These are phyloP conservation scores for Dendropsophus ebraccatus DNA, from an alignment of 2,113 vertebrate species.

Conservation along the genomic window DNA sequence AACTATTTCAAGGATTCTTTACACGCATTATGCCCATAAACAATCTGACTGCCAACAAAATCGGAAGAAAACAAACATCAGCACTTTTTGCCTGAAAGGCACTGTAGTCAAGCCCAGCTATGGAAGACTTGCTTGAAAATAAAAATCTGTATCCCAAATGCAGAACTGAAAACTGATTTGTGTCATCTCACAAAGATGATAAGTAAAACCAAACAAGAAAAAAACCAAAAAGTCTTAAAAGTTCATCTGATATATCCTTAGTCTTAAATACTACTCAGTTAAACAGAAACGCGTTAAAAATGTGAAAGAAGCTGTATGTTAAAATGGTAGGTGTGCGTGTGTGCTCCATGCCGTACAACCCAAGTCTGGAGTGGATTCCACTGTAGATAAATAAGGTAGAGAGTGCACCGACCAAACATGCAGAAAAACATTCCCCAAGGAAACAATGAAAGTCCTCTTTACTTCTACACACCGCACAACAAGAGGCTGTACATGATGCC, in stretches of 20 bases:
- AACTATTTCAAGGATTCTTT: background rate
- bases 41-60: background rate
- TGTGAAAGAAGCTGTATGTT: constrained; percentile 67
- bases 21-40: background rate
- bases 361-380: constrained; percentile 53
- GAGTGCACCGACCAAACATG: constrained; percentile 28
- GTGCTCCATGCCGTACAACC: constrained; percentile 39
- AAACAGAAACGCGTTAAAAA: constrained; percentile 64
- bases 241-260: constrained; percentile 63
- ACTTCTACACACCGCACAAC: background rate
- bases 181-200: constrained; percentile 74
- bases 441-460: constrained; percentile 44
- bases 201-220: background rate
- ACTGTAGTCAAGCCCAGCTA: constrained; percentile 6
- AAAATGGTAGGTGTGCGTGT: constrained; percentile 65
- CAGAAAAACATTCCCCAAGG: constrained; percentile 30
- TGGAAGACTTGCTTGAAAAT: constrained; percentile 46
- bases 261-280: constrained; percentile 67
- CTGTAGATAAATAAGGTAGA: constrained; percentile 30
- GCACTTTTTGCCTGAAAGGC: constrained; percentile 34
- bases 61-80: background rate
- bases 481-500: constrained; percentile 1
- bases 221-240: constrained; percentile 1
- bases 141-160: background rate
- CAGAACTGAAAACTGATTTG: constrained; percentile 40